Evolutionary conservation across 1,140 invertebrate species (phyloP).

Genomic region (Trachymyrmex cornetzi): DNA sequence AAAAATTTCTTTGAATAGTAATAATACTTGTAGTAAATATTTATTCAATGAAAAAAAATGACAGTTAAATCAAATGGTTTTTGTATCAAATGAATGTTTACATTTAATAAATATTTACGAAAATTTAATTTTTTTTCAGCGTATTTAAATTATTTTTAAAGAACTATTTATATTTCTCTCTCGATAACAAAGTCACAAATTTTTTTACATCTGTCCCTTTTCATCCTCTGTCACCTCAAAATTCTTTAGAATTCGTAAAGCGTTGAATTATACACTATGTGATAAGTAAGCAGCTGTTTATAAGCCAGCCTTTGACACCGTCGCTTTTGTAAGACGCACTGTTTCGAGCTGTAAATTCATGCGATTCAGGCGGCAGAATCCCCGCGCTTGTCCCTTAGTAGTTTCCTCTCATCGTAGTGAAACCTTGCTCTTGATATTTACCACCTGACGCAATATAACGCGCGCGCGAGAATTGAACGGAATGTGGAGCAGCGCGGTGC

Average conservation of each 20-base stretch:
- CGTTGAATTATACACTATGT: neutral
- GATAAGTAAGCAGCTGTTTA: neutral
- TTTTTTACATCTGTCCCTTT: neutral
- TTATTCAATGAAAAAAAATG: no score
- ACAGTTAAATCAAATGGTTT: no score
- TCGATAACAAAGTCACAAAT: neutral
- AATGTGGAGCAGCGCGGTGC: constrained; percentile 36
- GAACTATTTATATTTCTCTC: neutral
- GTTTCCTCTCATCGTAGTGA: neutral
- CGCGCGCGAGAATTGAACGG: neutral
- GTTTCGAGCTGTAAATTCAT: constrained; percentile 1
- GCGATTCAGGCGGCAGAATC: constrained; percentile 2
- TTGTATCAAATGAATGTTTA: no score
- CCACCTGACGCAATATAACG: constrained; percentile 66
- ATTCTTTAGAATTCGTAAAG: neutral
- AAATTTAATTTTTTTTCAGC: neutral
- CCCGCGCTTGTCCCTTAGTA: neutral
- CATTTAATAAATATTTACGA: no score
- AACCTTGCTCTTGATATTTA: constrained; percentile 56
- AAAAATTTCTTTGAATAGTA: no score
- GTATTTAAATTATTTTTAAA: neutral
- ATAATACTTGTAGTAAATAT: no score
- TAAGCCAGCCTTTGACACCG: neutral
- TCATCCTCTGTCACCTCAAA: neutral
- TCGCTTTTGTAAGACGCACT: neutral